These are phyloP conservation scores for Ceyx erithaca DNA, from an alignment of 2,797 vertebrate species.

Conservation along the genomic window DNA sequence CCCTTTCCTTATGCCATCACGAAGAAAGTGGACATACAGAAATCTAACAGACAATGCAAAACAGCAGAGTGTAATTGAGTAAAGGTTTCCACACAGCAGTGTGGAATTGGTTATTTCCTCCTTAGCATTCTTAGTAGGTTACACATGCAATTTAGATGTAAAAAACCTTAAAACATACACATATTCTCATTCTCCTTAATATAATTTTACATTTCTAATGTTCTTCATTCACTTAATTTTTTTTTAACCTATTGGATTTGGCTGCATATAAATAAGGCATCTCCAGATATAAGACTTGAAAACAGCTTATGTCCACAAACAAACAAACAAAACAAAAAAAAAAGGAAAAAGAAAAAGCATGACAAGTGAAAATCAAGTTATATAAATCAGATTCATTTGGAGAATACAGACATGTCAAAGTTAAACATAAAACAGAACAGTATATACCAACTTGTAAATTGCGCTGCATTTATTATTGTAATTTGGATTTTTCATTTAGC, in stretches of 20 bases:
- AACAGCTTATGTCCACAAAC: not conserved
- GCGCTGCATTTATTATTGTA: slow-evolving; percentile 40
- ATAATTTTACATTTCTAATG: not conserved
- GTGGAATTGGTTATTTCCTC: not conserved
- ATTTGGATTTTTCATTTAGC: slow-evolving; percentile 39
- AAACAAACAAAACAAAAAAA: not conserved
- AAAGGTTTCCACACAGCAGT: not conserved
- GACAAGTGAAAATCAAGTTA: slow-evolving; percentile 38
- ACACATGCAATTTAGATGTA: slow-evolving; percentile 19
- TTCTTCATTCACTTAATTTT: not conserved
- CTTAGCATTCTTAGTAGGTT: slow-evolving; percentile 28
- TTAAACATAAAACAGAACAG: slow-evolving; percentile 26
- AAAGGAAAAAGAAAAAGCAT: not conserved
- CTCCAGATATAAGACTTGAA: not conserved
- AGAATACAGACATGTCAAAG: slow-evolving; percentile 7
- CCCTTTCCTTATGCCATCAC: not conserved
- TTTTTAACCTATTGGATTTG: not conserved
- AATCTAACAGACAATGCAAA: slow-evolving; percentile 37
- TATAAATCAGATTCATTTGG: slow-evolving; percentile 49
- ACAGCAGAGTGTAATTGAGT: slow-evolving; percentile 11
- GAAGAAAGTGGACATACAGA: slow-evolving; percentile 33
- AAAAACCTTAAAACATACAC: slow-evolving; percentile 22
- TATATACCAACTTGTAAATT: slow-evolving; percentile 4
- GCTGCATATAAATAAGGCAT: slow-evolving; percentile 15
- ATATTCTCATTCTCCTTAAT: not conserved